Evolutionary conservation across 1,140 invertebrate genomes (phyloP).

Genomic region (Atta cephalotes): DNA sequence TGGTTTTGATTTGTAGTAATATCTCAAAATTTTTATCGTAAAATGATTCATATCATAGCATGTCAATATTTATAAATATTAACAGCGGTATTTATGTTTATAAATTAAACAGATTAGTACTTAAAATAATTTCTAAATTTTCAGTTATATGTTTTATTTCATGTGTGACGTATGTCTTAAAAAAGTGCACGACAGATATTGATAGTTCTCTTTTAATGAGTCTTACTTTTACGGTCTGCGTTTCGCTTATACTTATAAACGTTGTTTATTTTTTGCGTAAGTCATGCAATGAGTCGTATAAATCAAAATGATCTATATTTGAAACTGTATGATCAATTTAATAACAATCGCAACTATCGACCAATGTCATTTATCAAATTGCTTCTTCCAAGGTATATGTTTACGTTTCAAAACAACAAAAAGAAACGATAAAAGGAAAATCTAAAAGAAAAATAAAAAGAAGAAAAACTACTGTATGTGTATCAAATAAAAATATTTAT

Average conservation of each 20-base stretch:
- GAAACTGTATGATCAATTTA: constrained; percentile 26
- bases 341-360: background rate
- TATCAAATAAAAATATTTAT: constrained; percentile 30
- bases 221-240: background rate
- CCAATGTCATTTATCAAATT: constrained; percentile 53
- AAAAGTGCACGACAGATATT: background rate
- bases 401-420: constrained; percentile 10
- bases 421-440: constrained; percentile 21
- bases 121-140: constrained; percentile 1
- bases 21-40: background rate
- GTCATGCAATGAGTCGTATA: background rate
- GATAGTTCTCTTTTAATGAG: background rate
- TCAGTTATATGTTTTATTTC: background rate
- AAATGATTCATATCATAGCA: background rate
- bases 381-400: constrained; percentile 4
- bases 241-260: constrained; percentile 25
- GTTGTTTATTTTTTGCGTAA: constrained; percentile 3
- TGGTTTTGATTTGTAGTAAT: constrained; percentile 12
- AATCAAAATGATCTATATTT: constrained; percentile 23
- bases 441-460: background rate
- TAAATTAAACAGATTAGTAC: background rate
- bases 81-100: background rate
- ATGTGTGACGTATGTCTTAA: background rate
- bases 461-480: background rate
- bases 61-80: background rate